Evolutionary conservation across 2,113 vertebrate genomes (phyloP).

Genomic region (Myiozetetes cayanensis): DNA sequence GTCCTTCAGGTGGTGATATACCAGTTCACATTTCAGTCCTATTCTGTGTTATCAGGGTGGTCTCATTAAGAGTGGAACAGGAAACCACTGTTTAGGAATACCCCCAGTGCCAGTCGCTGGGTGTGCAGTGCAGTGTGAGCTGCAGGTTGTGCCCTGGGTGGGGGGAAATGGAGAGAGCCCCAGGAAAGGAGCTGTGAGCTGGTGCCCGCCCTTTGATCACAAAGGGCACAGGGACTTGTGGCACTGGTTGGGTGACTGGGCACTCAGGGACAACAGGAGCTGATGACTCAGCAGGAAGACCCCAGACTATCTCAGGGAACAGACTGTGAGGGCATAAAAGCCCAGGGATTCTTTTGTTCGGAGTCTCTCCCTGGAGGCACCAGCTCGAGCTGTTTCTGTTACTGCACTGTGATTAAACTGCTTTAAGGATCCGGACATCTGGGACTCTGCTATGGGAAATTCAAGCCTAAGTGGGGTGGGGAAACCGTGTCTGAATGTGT

Average conservation of each 20-base stretch:
- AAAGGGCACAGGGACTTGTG: background rate
- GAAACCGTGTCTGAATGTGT: background rate
- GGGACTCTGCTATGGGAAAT: accelerated
- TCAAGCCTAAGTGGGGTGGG: accelerated
- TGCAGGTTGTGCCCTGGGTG: background rate
- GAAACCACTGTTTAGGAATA: accelerated
- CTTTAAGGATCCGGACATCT: background rate
- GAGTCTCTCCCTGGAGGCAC: background rate
- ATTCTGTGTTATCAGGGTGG: background rate
- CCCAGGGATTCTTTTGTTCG: background rate
- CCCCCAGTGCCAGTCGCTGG: background rate
- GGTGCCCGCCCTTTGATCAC: background rate
- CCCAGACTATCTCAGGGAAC: background rate
- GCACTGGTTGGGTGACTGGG: background rate
- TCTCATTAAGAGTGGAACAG: background rate
- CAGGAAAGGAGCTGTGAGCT: background rate
- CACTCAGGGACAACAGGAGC: background rate
- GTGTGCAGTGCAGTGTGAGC: background rate
- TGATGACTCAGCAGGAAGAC: background rate
- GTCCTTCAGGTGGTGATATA: background rate
- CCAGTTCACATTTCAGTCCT: background rate
- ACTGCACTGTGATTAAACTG: background rate
- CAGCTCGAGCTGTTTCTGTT: background rate
- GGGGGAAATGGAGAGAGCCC: background rate
- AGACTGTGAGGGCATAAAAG: background rate